Conservation (phyloP, 2,888 invertebrate species). For the Linnaemya vulpina region DNA sequence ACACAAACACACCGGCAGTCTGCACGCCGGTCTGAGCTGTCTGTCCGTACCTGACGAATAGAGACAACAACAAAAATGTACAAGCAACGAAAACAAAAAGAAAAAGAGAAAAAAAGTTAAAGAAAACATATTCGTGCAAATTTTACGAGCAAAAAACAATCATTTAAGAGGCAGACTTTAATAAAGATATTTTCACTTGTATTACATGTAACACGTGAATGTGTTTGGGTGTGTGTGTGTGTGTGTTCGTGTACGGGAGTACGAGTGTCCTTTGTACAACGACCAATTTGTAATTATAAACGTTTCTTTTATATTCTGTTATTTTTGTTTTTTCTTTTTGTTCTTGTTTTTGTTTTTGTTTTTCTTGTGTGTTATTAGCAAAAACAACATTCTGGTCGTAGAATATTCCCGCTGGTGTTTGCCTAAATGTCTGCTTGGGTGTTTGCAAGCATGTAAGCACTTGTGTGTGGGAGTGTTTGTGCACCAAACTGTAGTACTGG, state of each 20-base stretch:
- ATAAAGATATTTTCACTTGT: constrained; percentile 59
- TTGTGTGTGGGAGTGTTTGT: constrained; percentile 12
- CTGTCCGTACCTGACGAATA: constrained; percentile 45
- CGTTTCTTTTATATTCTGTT: constrained; percentile 35
- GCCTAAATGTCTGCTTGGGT: constrained; percentile 8
- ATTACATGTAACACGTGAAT: constrained; percentile 41
- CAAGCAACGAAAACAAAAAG: too few species aligned
- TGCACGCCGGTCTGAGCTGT: constrained; percentile 28
- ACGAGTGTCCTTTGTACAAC: constrained; percentile 58
- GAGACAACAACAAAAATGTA: too few species aligned
- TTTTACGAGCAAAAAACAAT: constrained; percentile 18
- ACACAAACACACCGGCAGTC: constrained; percentile 4
- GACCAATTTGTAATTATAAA: constrained; percentile 72
- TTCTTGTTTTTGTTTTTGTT: background rate
- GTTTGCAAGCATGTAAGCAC: background rate
- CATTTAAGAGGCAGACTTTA: constrained; percentile 57
- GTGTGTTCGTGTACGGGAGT: background rate
- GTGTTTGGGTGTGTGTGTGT: background rate
- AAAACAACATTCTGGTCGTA: constrained; percentile 40
- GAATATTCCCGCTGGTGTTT: constrained; percentile 42
- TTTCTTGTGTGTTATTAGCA: constrained; percentile 45
- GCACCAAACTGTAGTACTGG: constrained; percentile 28
- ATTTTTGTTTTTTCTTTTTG: constrained; percentile 3
- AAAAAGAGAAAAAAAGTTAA: constrained; percentile 24
- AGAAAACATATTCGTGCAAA: constrained; percentile 35